Base-by-base conservation (phyloP, 1,140 invertebrate genomes). In the Armadillidium nasatum region DNA sequence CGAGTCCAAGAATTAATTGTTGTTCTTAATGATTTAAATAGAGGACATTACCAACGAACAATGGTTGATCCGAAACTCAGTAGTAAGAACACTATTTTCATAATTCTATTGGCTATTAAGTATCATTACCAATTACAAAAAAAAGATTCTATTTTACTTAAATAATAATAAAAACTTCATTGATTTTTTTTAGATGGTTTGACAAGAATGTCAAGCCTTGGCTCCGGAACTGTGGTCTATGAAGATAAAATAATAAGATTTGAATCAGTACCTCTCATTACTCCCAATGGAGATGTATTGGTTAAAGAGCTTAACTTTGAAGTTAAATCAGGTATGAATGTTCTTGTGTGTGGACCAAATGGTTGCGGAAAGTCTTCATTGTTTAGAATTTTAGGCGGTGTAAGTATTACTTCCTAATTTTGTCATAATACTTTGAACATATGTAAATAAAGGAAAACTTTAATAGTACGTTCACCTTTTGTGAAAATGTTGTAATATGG, bases 271-370 rank as follows among this genome's bases (percentile, higher is more conserved):
- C 96, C 96, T 96, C 4, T 86, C 99, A 22, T 91, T 98, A 10
- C 99, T 97, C 3, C 97, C 97, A 99, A 98, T 85, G 97, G 97
- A 10, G n/a, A n/a, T n/a, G n/a, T 97, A 99, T 86, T 87, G 99
- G n/a, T n/a, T 21, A 89, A 91, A 81, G 93, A 95, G 82, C 86
- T 99, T 3, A 89, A 88, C 70, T 96, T 99, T 83, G 93, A 97
- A 88, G 94, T 97, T 9, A 90, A 90, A 85, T 96, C 96, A 0
- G 96, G 96, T 43, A 93, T 93, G 86, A 98, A 99, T 87, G 96
- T 99, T 0, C 85, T 99, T 6, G 93, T 98, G 0, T 97, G 95
- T 86, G 96, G 97, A 0, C 97, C 97, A 15, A 99, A 99, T 84
- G 97, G 97, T 0, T 97, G 96, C 86, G 96, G 96, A 69, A 98